Conservation (phyloP, 2,113 vertebrate species). For the Brachyhypopomus occidentalis region DNA sequence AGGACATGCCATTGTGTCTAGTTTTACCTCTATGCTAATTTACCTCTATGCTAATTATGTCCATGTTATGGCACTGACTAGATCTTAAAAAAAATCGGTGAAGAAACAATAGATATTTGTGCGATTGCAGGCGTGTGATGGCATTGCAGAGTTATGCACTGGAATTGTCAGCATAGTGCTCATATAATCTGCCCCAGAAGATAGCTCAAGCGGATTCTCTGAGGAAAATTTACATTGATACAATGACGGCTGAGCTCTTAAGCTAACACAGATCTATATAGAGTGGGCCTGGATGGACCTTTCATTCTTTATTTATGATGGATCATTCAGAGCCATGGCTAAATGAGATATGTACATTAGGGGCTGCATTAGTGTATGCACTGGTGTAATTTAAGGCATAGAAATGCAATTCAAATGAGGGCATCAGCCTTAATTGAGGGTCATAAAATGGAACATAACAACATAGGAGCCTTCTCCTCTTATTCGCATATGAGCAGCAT, state of each 20-base stretch:
- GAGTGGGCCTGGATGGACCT: slow-evolving; percentile 56
- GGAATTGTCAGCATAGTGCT: slow-evolving; percentile 26
- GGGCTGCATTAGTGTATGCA: slow-evolving; percentile 65
- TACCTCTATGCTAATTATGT: background rate
- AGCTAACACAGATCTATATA: slow-evolving; percentile 60
- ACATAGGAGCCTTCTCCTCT: slow-evolving; percentile 21
- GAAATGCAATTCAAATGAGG: slow-evolving; percentile 64
- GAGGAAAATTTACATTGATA: slow-evolving; percentile 55
- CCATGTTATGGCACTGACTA: background rate
- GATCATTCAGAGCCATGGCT: slow-evolving; percentile 61
- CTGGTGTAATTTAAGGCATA: slow-evolving; percentile 57
- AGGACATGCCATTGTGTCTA: background rate
- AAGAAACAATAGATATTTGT: background rate
- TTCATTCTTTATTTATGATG: slow-evolving; percentile 71
- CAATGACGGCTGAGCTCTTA: slow-evolving; percentile 48
- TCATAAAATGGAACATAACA: slow-evolving; percentile 42
- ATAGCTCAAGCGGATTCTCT: slow-evolving; percentile 44
- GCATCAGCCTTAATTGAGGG: slow-evolving; percentile 49
- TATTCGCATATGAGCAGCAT: slow-evolving; percentile 2
- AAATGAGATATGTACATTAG: slow-evolving; percentile 68
- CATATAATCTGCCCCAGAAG: slow-evolving; percentile 33
- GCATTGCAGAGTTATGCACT: slow-evolving; percentile 11
- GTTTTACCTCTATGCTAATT: background rate
- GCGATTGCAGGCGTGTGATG: background rate
- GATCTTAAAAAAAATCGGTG: background rate